These are phyloP conservation scores for Pipistrellus pygmaeus DNA, from an alignment of 2,797 vertebrate genomes.

Conservation along the genomic window DNA sequence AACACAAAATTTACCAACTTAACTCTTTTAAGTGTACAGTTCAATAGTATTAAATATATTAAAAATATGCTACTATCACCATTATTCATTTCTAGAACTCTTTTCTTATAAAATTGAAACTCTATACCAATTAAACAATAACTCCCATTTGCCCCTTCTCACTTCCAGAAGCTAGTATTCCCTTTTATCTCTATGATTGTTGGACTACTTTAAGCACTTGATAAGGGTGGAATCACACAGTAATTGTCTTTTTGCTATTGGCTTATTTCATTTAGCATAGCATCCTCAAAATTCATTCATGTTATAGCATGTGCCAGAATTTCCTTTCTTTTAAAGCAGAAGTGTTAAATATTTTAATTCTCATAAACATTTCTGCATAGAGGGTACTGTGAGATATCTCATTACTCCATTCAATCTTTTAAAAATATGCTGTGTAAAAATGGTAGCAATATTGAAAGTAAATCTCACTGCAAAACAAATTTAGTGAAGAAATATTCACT, in stretches of 20 bases:
- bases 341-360: slow-evolving; percentile 49
- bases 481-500: neutral
- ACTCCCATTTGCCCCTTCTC: neutral
- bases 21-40: neutral
- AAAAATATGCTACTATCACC: neutral
- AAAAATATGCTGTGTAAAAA: slow-evolving; percentile 34
- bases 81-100: neutral
- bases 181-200: neutral
- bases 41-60: neutral
- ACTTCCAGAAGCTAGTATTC: neutral
- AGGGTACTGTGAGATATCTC: neutral
- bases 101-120: neutral
- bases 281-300: neutral
- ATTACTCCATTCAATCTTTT: slow-evolving; percentile 33
- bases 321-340: slow-evolving; percentile 28
- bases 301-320: slow-evolving; percentile 6
- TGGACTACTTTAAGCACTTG: neutral
- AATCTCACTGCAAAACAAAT: slow-evolving; percentile 41
- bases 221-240: neutral
- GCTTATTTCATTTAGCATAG: slow-evolving; percentile 27
- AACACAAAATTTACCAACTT: neutral
- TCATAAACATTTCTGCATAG: slow-evolving; percentile 1
- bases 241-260: slow-evolving; percentile 12
- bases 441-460: neutral
- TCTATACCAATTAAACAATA: neutral